These are phyloP conservation scores for silkworm (Bombyx mori) DNA, from an alignment of 1,140 invertebrate species.

Conservation along the genomic window ASM3026992v2 NC_085107.1:17334001-17334500, in stretches of 20 bases:
- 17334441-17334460: too few relatives aligned
- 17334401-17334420: too few relatives aligned
- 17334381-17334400: too few relatives aligned
- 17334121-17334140: conserved; percentile 76
- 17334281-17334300: too few relatives aligned
- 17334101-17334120: conserved; percentile 81
- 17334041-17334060: conserved; percentile 90
- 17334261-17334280: too few relatives aligned
- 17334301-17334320: too few relatives aligned
- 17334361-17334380: too few relatives aligned
- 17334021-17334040: conserved; percentile 96
- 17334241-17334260: not conserved
- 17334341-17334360: too few relatives aligned
- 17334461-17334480: too few relatives aligned
- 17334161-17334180: conserved; percentile 81
- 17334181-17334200: conserved; percentile 72
- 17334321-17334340: too few relatives aligned
- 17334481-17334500: too few relatives aligned
- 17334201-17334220: conserved; percentile 74
- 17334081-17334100: conserved; percentile 85
- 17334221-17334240: conserved; percentile 16
- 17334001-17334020: conserved; percentile 79
- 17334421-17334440: too few relatives aligned
- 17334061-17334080: conserved; percentile 80
- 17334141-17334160: conserved; percentile 93